Evolutionary conservation across 2,113 vertebrate genomes (phyloP), one percentile per base, ranked within the genome.

Genomic region (Tor tambroides): DNA sequence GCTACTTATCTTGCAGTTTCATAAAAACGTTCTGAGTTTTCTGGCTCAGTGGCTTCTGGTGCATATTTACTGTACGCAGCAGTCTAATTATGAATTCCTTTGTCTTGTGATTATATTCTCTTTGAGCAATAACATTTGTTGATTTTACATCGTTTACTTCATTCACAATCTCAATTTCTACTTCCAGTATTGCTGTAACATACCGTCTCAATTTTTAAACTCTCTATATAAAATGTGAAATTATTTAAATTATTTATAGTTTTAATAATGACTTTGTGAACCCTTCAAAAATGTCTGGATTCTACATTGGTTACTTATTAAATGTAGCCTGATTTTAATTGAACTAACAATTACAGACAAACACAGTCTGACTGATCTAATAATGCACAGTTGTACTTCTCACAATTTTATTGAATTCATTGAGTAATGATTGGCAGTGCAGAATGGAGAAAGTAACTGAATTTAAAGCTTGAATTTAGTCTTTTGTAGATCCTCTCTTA

Each of bases 1-100:
- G 72, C 72, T 46, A 46, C 38, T 46, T 26, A 46, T 46, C 38
- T 75, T n/a, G 21, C 72, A 26, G 38, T 75, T 75, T 75, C 11
- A 46, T 75, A 75, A 71, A 9, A 38, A 46, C 38, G 12, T 75
- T 5, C 11, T 43, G 11, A 75, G 41, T 46, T 75, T 46, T 43
- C 72, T 75, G 41, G 41, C 41, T 75, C 15, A 51, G 8, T 77
- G 75, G 38, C 23, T 77, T 71, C 67, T 71, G 32, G 30, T 71
- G 30, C 14, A 7, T 32, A 35, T 71, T 71, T 71, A 35, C 15
- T 32, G 32, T 71, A 30, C 11, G 28, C 26, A 67, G 63, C 63
- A 30, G 63, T 67, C 63, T 67, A 67, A 67, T 30, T 67, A 67
- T 28, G 26, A 30, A 67, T 30, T 67, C 26, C 10, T 67, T 30